These are phyloP conservation scores for Cataglyphis livida DNA, from an alignment of 2,888 invertebrate species.

Conservation along the genomic window DNA sequence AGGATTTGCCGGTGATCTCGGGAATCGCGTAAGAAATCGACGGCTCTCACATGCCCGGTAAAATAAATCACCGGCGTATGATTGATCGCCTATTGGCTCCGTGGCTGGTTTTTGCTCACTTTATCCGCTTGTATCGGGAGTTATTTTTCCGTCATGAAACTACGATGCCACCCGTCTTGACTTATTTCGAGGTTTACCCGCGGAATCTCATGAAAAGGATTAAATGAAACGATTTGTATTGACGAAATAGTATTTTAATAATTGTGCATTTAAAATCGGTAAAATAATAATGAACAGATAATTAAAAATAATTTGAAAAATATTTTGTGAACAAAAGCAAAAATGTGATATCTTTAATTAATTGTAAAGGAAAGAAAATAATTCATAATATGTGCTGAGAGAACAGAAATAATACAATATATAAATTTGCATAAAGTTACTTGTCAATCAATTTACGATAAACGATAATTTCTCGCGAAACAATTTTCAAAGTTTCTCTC, in stretches of 20 bases:
- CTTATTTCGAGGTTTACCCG: slow-evolving; percentile 45
- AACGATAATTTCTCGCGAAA: neutral
- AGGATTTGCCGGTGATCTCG: slow-evolving; percentile 75
- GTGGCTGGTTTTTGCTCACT: slow-evolving; percentile 62
- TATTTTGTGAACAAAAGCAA: neutral
- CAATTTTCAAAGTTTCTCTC: slow-evolving; percentile 5
- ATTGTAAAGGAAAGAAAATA: neutral
- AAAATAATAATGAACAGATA: neutral
- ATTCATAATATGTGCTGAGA: neutral
- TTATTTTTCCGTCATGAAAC: slow-evolving; percentile 58
- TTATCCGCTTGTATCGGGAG: slow-evolving; percentile 57
- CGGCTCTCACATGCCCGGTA: slow-evolving; percentile 83
- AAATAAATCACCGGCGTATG: slow-evolving; percentile 84
- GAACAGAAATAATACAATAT: neutral
- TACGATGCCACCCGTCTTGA: slow-evolving; percentile 28
- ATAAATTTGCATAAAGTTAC: neutral
- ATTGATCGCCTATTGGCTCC: slow-evolving; percentile 83
- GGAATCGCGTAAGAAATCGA: slow-evolving; percentile 81
- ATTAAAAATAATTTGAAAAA: neutral
- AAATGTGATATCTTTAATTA: neutral
- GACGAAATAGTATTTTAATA: neutral
- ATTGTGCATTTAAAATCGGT: neutral
- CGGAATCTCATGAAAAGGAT: neutral
- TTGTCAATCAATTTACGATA: neutral
- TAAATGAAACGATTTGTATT: neutral